Conservation (phyloP, 2,888 invertebrate species). For the Apamea anceps region DNA sequence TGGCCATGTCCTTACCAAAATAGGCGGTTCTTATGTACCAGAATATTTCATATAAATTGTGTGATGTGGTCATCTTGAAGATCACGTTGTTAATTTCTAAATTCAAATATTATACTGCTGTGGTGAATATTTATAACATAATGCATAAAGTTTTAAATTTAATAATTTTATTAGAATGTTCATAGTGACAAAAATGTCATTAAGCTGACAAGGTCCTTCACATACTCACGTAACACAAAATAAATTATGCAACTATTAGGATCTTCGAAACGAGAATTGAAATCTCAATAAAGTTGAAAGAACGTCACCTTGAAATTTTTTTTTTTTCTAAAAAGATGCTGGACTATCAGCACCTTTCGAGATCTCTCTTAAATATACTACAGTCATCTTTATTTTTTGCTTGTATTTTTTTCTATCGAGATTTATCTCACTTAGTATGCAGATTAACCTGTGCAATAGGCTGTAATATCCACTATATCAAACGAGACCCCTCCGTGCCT, state of each 20-base stretch:
- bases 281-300: not conserved
- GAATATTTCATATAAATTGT: not conserved
- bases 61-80: not conserved
- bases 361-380: not conserved
- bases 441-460: not conserved
- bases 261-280: not conserved
- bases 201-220: not conserved
- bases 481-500: not conserved
- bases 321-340: not conserved
- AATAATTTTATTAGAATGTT: not conserved
- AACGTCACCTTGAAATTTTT: not conserved
- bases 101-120: not conserved
- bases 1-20: conserved; percentile 19
- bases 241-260: not conserved
- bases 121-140: not conserved
- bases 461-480: not conserved
- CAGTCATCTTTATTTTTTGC: too few species aligned
- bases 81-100: not conserved
- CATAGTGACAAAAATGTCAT: not conserved
- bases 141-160: not conserved
- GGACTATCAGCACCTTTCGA: not conserved
- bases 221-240: not conserved
- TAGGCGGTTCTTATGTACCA: not conserved
- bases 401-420: too few species aligned
- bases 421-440: too few species aligned